Conservation (phyloP, 1,140 invertebrate genomes). For the Stegodyphus mimosarum region DNA sequence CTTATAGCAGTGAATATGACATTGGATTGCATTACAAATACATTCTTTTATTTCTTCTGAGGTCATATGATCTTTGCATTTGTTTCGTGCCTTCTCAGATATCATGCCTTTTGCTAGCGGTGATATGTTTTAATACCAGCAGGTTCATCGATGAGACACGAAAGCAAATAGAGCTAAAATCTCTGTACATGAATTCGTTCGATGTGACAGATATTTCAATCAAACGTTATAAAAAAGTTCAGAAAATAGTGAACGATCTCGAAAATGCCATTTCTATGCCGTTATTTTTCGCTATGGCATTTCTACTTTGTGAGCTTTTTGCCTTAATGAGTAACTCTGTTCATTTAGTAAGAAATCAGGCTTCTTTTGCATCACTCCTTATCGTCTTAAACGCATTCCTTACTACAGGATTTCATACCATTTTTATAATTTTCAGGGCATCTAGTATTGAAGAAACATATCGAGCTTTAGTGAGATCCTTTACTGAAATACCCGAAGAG, state of each 20-base stretch:
- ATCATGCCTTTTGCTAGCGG: slow-evolving; percentile 25
- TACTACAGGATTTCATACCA: slow-evolving; percentile 32
- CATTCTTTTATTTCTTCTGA: slow-evolving; percentile 20
- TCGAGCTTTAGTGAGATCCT: slow-evolving; percentile 7
- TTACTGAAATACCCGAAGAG: slow-evolving; percentile 11
- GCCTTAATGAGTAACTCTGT: slow-evolving; percentile 42
- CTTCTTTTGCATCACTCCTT: neutral
- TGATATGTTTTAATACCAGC: slow-evolving; percentile 9
- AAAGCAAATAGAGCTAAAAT: neutral
- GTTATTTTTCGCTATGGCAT: slow-evolving; percentile 34
- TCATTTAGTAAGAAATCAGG: neutral
- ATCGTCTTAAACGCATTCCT: slow-evolving; percentile 26
- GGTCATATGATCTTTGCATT: slow-evolving; percentile 36
- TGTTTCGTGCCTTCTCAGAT: slow-evolving; percentile 42
- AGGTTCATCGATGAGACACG: slow-evolving; percentile 8
- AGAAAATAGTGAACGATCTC: slow-evolving; percentile 20
- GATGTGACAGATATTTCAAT: neutral
- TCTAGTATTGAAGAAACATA: slow-evolving; percentile 30
- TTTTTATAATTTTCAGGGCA: slow-evolving; percentile 33
- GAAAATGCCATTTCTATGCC: slow-evolving; percentile 43
- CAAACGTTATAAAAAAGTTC: slow-evolving; percentile 23
- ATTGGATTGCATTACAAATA: slow-evolving; percentile 37
- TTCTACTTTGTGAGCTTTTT: slow-evolving; percentile 33
- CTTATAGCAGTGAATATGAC: neutral
- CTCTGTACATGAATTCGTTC: neutral